These are phyloP conservation scores for Discoglossus pictus DNA, from an alignment of 2,797 vertebrate species.

Conservation along the genomic window DNA sequence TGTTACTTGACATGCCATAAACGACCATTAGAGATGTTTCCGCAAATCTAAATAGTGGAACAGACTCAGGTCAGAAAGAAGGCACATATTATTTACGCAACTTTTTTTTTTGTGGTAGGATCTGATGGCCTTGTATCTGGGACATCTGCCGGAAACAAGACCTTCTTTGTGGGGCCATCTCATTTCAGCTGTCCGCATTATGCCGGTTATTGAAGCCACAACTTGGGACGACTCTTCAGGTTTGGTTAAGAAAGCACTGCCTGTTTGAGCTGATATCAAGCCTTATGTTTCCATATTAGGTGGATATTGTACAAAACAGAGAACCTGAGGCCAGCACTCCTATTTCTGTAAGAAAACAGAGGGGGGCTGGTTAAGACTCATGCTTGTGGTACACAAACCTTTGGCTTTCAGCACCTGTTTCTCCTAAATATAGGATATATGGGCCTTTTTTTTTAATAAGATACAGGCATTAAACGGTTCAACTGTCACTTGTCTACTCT, in stretches of 20 bases:
- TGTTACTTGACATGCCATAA: constrained; percentile 52
- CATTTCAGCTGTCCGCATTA: constrained; percentile 69
- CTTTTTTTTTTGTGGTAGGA: constrained; percentile 82
- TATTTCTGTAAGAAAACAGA: constrained; percentile 56
- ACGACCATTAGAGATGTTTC: constrained; percentile 47
- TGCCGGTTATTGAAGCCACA: constrained; percentile 80
- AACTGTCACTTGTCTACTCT: constrained; percentile 55
- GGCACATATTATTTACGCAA: constrained; percentile 61
- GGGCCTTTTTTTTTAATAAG: constrained; percentile 45
- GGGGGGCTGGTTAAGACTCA: background rate
- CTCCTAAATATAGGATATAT: constrained; percentile 62
- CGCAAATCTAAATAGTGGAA: constrained; percentile 50
- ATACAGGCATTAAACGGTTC: constrained; percentile 39
- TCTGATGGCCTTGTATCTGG: constrained; percentile 74
- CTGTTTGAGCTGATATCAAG: constrained; percentile 63
- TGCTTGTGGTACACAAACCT: constrained; percentile 51
- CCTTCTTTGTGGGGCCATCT: constrained; percentile 83
- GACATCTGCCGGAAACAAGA: constrained; percentile 92
- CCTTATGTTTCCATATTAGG: constrained; percentile 56
- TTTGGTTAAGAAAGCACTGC: constrained; percentile 69
- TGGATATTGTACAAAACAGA: constrained; percentile 57
- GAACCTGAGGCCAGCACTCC: constrained; percentile 60
- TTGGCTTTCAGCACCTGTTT: constrained; percentile 57
- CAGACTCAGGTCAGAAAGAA: constrained; percentile 62
- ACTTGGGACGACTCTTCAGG: constrained; percentile 65